These are phyloP conservation scores for Oconnorella tubifera DNA, from an alignment of 2,888 invertebrate genomes.

Conservation along the genomic window DNA sequence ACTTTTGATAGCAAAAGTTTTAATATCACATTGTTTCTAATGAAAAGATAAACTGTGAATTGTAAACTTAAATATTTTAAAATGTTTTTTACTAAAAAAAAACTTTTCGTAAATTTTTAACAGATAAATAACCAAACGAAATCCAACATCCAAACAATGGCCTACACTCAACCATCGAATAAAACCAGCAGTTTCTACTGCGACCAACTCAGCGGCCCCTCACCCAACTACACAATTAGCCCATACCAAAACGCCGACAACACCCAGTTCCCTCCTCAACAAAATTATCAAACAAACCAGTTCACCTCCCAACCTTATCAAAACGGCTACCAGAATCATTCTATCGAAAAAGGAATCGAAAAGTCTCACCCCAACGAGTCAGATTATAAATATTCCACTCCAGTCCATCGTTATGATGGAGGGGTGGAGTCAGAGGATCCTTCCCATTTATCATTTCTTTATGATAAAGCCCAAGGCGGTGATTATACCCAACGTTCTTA, in stretches of 20 bases:
- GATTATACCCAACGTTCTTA: not conserved
- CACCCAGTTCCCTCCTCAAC: not conserved
- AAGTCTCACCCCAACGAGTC: not conserved
- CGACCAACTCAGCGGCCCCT: not conserved
- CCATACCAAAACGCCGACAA: not conserved
- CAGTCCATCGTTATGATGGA: not conserved
- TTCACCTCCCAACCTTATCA: too few species aligned
- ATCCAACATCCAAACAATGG: too few species aligned
- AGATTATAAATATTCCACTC: not conserved
- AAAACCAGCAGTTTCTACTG: not conserved
- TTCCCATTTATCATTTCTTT: not conserved
- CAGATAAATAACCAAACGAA: too few species aligned
- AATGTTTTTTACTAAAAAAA: too few species aligned
- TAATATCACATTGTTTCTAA: too few species aligned
- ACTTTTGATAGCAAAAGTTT: too few species aligned
- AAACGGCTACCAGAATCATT: not conserved
- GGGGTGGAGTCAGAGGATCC: not conserved
- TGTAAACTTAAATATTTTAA: too few species aligned
- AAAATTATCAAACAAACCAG: not conserved
- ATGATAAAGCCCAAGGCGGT: not conserved
- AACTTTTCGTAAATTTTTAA: too few species aligned
- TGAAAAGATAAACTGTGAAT: too few species aligned
- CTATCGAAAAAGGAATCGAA: too few species aligned
- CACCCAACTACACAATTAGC: not conserved
- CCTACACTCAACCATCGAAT: not conserved